Conservation (phyloP, 1,140 invertebrate genomes). For the Heliothis virescens region DNA sequence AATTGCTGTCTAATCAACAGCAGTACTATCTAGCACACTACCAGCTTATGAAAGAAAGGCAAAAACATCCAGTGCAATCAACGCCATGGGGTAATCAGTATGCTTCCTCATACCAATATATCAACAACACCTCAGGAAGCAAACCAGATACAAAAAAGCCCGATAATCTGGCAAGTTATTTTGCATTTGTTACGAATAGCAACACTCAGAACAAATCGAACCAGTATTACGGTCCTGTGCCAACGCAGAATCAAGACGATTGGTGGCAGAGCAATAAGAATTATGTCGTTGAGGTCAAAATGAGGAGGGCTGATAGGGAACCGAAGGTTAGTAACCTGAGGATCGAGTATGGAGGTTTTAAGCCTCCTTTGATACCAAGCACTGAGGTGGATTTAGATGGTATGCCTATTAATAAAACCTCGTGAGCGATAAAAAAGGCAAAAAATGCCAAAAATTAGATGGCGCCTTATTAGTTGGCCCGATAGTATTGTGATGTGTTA, state of each 20-base stretch:
- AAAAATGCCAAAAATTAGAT: not conserved
- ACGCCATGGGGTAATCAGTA: conserved; percentile 75
- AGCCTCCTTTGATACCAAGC: conserved; percentile 92
- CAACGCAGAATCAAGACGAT: conserved; percentile 63
- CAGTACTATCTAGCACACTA: conserved; percentile 28
- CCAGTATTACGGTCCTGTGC: conserved; percentile 72
- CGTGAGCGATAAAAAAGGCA: not conserved
- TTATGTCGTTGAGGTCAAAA: conserved; percentile 65
- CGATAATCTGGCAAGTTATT: conserved; percentile 43
- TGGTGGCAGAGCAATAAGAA: conserved; percentile 72
- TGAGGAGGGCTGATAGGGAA: conserved; percentile 85
- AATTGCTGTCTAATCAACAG: not conserved
- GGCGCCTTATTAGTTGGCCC: not conserved
- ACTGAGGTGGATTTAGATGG: conserved; percentile 92
- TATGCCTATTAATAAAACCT: conserved; percentile 85
- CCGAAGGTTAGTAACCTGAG: conserved; percentile 87
- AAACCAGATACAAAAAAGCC: conserved; percentile 49
- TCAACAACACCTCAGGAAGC: conserved; percentile 60
- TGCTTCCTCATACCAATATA: conserved; percentile 71
- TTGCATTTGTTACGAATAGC: conserved; percentile 56
- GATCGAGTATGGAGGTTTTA: conserved; percentile 93
- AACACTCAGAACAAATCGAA: conserved; percentile 50
- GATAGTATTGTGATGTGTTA: not conserved
- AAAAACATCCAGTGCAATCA: conserved; percentile 59
- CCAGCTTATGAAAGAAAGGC: conserved; percentile 59